Base-by-base conservation (phyloP, 2,113 vertebrate genomes). In the Scortum barcoo region DNA sequence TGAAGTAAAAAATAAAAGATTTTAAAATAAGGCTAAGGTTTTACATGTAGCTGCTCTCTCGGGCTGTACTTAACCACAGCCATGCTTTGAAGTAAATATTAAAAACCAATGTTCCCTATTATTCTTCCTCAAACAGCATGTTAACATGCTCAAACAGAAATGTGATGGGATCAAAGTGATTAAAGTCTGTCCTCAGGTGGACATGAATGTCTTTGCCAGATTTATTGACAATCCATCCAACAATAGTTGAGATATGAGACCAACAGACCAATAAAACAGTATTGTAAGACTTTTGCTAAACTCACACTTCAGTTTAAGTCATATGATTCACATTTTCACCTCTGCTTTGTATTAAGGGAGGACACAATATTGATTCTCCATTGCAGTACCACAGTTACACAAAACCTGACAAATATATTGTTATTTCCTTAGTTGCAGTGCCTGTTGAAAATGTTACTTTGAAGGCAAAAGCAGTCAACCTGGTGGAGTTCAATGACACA, bases 401-500 rank as follows among this genome's bases (percentile, higher is more conserved):
- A 42, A 51, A 46, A 71, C 33, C 1, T 73, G 5, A 53, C 10
- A 19, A 70, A 40, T 12, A 0, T 2, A 48, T 28, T 50, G 2
- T 51, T 48, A 13, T 57, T 58, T 75, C 58, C 17, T 40, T 79
- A 24, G 77, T 26, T 30, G n/a, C 87, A 96, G 95, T 67, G 50
- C 87, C 88, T 5, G 65, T 96, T 84, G 91, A 85, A 62, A 81
- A 90, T 24, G 91, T 92, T 44, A 85, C 80, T 7, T 0, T 93
- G 69, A 75, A 1, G 2, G 88, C 83, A 51, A 89, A 50, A 2
- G 44, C 20, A 24, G 88, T 80, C 40, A 24, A 90, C 56, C 79
- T 94, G 57, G 89, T 95, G 81, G 95, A 95, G 83, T 90, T 87
- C 80, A 95, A 93, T 33, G 86, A 90, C 82, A 92, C 90, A n/a